phyloP scores from a whole-genome alignment of 2,113 vertebrate genomes.

The Prinia subflava region DNA sequence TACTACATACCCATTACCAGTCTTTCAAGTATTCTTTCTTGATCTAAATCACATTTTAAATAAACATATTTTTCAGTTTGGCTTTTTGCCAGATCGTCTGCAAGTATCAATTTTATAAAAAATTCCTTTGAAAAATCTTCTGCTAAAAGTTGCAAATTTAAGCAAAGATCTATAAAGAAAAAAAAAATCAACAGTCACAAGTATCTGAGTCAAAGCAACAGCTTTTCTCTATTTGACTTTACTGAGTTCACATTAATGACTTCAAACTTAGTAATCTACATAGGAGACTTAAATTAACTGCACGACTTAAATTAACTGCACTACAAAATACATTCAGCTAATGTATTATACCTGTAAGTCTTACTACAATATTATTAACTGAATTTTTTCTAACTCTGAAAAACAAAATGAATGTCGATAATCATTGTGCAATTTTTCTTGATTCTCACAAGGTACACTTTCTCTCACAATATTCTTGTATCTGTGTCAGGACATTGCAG shows the following conservation, averaged over 20 bases:
- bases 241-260: not conserved
- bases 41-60: not conserved
- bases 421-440: not conserved
- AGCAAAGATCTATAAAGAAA: not conserved
- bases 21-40: not conserved
- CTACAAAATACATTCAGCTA: not conserved
- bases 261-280: not conserved
- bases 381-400: not conserved
- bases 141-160: not conserved
- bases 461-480: not conserved
- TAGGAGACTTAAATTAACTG: not conserved
- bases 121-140: not conserved
- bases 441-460: not conserved
- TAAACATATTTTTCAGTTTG: not conserved
- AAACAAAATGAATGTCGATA: not conserved
- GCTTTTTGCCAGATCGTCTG: not conserved
- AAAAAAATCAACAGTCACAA: not conserved
- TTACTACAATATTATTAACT: not conserved
- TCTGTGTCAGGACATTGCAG: not conserved
- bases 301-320: not conserved
- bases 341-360: not conserved
- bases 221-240: not conserved
- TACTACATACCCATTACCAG: not conserved
- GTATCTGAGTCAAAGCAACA: not conserved
- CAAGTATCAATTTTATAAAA: not conserved